phyloP scores from a whole-genome alignment of 2,888 invertebrate genomes.

The Mylabris sibirica region DNA sequence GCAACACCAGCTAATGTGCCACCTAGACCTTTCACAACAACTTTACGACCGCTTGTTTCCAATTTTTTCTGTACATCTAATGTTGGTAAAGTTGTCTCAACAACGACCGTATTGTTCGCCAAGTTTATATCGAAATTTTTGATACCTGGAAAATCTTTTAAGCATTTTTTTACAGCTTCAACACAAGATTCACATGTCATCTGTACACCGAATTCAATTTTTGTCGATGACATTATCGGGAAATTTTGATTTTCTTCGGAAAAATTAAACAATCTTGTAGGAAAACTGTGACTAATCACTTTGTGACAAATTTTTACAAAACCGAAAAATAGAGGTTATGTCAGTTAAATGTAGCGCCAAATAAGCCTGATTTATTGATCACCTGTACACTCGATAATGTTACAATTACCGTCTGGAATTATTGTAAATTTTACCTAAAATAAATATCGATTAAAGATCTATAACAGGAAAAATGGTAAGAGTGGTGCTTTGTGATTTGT shows the following conservation, averaged over 20 bases:
- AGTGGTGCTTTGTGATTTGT: too few species aligned
- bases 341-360: background rate
- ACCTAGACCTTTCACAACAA: slow-evolving; percentile 83
- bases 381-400: slow-evolving; percentile 36
- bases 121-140: slow-evolving; percentile 64
- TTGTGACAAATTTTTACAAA: background rate
- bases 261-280: background rate
- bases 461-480: too few species aligned
- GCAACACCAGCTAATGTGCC: slow-evolving; percentile 77
- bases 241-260: background rate
- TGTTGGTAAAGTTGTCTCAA: slow-evolving; percentile 72
- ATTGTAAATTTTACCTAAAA: slow-evolving; percentile 4
- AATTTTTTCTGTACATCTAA: slow-evolving; percentile 64
- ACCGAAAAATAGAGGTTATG: background rate
- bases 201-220: slow-evolving; percentile 74
- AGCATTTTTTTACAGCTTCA: slow-evolving; percentile 60
- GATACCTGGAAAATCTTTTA: slow-evolving; percentile 62
- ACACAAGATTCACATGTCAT: slow-evolving; percentile 68
- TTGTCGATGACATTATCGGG: slow-evolving; percentile 52
- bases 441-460: background rate
- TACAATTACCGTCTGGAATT: background rate
- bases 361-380: background rate
- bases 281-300: background rate
- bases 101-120: slow-evolving; percentile 71
- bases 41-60: slow-evolving; percentile 71